phyloP scores from a whole-genome alignment of 35 echinoderm and acorn worm species.

The Stichopus chloronotus region DNA sequence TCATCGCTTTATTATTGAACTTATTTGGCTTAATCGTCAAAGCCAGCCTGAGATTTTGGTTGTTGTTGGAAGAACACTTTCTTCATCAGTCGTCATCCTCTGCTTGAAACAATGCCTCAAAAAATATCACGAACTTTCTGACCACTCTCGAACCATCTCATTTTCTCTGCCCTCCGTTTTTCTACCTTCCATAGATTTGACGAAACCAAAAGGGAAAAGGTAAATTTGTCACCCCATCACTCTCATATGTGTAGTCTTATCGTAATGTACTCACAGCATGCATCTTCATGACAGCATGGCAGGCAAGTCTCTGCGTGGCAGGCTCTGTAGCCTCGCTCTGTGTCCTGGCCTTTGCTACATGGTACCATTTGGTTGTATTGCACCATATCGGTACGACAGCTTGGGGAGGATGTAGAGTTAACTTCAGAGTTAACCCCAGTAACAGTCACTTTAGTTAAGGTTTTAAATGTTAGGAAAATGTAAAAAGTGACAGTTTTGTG shows the following conservation, averaged over 20 bases:
- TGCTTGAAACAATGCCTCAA: too few species aligned
- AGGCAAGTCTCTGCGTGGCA: neutral
- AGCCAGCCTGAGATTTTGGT: too few species aligned
- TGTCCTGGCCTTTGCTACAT: neutral
- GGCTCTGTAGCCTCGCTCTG: neutral
- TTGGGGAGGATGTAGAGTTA: too few species aligned
- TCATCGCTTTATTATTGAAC: too few species aligned
- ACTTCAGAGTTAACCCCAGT: too few species aligned
- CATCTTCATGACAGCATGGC: neutral
- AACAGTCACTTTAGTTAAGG: too few species aligned
- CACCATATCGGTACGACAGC: neutral
- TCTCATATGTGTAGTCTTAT: neutral
- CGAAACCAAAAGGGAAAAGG: slow-evolving; percentile 24
- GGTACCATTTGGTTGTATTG: neutral
- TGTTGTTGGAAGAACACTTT: too few species aligned
- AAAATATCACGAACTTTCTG: neutral
- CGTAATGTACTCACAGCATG: neutral
- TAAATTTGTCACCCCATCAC: slow-evolving; percentile 15
- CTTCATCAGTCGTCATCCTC: too few species aligned
- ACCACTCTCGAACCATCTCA: slow-evolving; percentile 10
- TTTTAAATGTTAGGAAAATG: too few species aligned
- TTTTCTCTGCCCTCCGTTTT: slow-evolving; percentile 9
- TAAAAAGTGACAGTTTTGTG: too few species aligned
- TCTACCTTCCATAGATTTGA: slow-evolving; percentile 45
- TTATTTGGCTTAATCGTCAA: too few species aligned